Percentiles rank a stretch among this genome's conserved stretches.
Evolutionary conservation across 2,113 vertebrate genomes (phyloP).

Genomic region (Patagioenas fasciata): DNA sequence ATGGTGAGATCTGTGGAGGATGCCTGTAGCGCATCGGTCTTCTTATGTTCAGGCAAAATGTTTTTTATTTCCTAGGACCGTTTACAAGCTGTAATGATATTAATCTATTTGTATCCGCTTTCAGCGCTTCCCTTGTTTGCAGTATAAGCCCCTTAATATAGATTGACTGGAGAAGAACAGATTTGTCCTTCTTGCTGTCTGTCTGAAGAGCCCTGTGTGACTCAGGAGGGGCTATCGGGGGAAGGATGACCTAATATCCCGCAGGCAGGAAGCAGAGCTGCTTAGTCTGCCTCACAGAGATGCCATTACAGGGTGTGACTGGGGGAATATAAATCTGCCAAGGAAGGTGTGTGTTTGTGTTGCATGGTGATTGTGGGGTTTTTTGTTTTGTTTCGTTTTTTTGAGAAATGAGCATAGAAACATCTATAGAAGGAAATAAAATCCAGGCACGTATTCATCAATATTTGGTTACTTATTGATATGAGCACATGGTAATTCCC

Average conservation of each 20-base stretch:
- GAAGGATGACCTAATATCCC: constrained; percentile 27
- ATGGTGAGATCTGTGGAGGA: constrained; percentile 20
- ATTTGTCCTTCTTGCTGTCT: neutral
- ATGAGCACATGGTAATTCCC: neutral
- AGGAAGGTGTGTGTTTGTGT: neutral
- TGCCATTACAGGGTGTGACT: constrained; percentile 6
- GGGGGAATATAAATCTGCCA: neutral
- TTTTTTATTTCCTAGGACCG: constrained; percentile 16
- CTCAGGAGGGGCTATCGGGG: neutral
- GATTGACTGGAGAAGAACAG: neutral
- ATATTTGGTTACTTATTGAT: neutral
- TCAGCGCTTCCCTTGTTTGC: constrained; percentile 25
- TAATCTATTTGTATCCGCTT: constrained; percentile 39
- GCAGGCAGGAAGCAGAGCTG: constrained; percentile 46
- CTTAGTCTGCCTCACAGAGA: neutral
- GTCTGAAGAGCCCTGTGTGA: neutral
- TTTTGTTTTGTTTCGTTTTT: neutral
- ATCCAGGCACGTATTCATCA: neutral
- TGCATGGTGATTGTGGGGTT: no score
- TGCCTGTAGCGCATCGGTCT: neutral
- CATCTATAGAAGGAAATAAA: neutral
- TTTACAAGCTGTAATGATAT: constrained; percentile 24
- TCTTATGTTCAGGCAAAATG: neutral
- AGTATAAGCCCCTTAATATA: constrained; percentile 48
- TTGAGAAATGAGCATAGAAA: neutral